Percentiles rank a stretch among this genome's conserved stretches.
Evolutionary conservation across 1,140 invertebrate genomes (phyloP).

Genomic region (Asbolus verrucosus): DNA sequence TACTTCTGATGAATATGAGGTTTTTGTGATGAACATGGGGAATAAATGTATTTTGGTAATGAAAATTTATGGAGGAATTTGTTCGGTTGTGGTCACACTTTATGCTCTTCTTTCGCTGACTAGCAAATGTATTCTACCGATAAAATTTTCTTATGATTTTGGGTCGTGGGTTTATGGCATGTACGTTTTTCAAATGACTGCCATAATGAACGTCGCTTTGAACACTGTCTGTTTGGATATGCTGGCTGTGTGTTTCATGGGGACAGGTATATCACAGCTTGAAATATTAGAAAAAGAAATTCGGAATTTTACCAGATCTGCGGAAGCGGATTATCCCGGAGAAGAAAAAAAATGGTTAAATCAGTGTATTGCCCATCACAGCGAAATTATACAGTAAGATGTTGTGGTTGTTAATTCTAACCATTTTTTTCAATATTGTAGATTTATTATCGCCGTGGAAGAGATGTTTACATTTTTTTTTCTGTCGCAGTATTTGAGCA

Average conservation of each 20-base stretch:
- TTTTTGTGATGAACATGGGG: not conserved
- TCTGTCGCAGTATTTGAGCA: not conserved
- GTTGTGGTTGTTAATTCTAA: not conserved
- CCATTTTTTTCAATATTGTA: not conserved
- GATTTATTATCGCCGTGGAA: not conserved
- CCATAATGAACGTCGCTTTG: not conserved
- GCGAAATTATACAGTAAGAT: not conserved
- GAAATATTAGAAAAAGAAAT: not conserved
- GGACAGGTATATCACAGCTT: not conserved
- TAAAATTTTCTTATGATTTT: conserved; percentile 5
- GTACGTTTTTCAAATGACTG: conserved; percentile 4
- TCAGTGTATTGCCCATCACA: not conserved
- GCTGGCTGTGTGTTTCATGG: not conserved
- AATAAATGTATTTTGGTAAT: not conserved
- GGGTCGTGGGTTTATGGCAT: not conserved
- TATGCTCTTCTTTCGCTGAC: not conserved
- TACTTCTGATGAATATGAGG: not conserved
- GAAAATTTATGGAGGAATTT: conserved; percentile 1
- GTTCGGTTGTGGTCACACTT: not conserved
- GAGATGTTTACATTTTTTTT: not conserved
- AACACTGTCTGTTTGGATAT: conserved; percentile 1
- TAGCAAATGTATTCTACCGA: not conserved
- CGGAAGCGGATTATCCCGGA: not conserved
- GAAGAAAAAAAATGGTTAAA: not conserved
- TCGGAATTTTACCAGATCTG: not conserved